These are phyloP conservation scores for Tringa solitaria DNA, from an alignment of 2,113 vertebrate genomes.

Conservation along the genomic window DNA sequence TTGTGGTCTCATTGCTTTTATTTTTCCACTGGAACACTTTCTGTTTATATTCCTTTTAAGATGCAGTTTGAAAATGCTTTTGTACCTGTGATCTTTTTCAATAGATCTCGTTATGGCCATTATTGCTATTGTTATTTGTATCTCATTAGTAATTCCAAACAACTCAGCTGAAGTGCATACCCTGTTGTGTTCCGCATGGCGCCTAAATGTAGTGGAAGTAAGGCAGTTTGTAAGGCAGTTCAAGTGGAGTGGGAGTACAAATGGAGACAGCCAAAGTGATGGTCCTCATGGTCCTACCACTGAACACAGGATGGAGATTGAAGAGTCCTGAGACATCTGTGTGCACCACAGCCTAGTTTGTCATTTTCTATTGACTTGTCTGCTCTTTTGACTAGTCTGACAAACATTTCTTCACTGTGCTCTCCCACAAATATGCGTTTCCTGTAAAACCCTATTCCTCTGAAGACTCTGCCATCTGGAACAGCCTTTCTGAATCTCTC, in stretches of 20 bases:
- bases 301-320: neutral
- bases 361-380: neutral
- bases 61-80: neutral
- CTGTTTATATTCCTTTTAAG: neutral
- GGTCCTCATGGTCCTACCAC: neutral
- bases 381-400: neutral
- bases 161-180: neutral
- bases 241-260: neutral
- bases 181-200: neutral
- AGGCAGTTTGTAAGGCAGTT: neutral
- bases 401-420: neutral
- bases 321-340: neutral
- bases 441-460: neutral
- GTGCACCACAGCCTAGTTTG: neutral
- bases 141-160: neutral
- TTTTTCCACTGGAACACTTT: neutral
- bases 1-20: neutral
- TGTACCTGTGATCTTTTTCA: neutral
- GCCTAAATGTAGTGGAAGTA: neutral
- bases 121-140: neutral
- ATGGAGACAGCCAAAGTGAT: neutral
- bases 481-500: constrained; percentile 1
- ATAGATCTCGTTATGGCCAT: neutral
- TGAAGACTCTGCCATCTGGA: constrained; percentile 29
- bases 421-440: neutral